Evolutionary conservation across 2,113 vertebrate genomes (phyloP).

Genomic region (Myrmophylax atrothorax): DNA sequence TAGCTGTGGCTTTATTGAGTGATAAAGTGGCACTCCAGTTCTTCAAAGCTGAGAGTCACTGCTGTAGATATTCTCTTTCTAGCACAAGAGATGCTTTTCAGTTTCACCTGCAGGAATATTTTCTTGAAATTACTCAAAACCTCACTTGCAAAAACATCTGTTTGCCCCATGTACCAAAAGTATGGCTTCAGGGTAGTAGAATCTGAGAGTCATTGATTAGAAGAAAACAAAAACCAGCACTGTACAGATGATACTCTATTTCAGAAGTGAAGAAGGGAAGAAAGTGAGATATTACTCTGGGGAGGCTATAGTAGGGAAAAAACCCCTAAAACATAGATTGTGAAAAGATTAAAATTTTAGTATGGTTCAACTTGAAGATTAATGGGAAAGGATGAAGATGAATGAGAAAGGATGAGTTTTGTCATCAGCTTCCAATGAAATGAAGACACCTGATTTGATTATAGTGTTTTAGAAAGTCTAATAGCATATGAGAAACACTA

Average conservation of each 20-base stretch:
- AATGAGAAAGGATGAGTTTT: not conserved
- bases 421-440: not conserved
- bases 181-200: not conserved
- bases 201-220: not conserved
- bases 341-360: not conserved
- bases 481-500: not conserved
- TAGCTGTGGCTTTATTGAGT: not conserved
- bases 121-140: slow-evolving; percentile 4
- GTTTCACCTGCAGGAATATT: not conserved
- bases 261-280: not conserved
- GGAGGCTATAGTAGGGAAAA: not conserved
- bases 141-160: slow-evolving; percentile 1
- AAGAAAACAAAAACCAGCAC: not conserved
- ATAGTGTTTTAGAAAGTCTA: not conserved
- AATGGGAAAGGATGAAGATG: not conserved
- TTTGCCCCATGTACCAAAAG: not conserved
- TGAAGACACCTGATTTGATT: not conserved
- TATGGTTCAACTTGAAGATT: not conserved
- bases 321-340: not conserved
- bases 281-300: not conserved
- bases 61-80: not conserved
- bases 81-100: not conserved
- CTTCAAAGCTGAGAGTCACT: not conserved
- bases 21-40: slow-evolving; percentile 6
- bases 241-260: not conserved